Evolutionary conservation across 1,140 invertebrate species (phyloP).

Genomic region (Trachymyrmex cornetzi): DNA sequence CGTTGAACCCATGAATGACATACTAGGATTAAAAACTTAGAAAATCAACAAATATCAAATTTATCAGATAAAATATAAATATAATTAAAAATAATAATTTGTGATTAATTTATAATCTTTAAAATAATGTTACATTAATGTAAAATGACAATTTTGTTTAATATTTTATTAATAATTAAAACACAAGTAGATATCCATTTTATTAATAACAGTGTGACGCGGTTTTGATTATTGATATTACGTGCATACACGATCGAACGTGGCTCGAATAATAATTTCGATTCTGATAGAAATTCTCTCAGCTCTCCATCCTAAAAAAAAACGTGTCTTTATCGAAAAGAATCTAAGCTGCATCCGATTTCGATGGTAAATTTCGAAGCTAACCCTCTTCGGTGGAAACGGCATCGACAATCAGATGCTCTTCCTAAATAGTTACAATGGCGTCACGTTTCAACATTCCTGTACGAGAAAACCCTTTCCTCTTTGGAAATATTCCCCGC

Average conservation of each 20-base stretch:
- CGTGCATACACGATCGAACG: background rate
- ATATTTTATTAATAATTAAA: constrained; percentile 4
- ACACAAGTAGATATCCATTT: background rate
- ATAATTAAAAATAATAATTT: background rate
- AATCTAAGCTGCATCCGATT: constrained; percentile 27
- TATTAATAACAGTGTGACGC: background rate
- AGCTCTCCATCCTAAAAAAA: constrained; percentile 18
- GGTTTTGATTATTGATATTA: background rate
- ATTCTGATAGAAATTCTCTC: constrained; percentile 25
- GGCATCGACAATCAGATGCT: constrained; percentile 32
- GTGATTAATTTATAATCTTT: constrained; percentile 10
- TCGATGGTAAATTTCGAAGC: constrained; percentile 40
- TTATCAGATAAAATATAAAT: background rate
- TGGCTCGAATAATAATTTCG: background rate
- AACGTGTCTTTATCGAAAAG: constrained; percentile 2
- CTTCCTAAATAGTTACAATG: constrained; percentile 22
- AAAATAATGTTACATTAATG: background rate
- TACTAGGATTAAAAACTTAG: background rate
- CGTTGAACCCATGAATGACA: no score
- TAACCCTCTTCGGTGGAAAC: background rate
- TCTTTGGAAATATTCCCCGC: constrained; percentile 44
- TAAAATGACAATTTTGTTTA: background rate
- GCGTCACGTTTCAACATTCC: constrained; percentile 41
- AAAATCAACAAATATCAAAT: constrained; percentile 1
- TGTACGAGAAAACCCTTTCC: constrained; percentile 36